phyloP scores from a whole-genome alignment of 2,113 vertebrate genomes.

The Fregetta grallaria region DNA sequence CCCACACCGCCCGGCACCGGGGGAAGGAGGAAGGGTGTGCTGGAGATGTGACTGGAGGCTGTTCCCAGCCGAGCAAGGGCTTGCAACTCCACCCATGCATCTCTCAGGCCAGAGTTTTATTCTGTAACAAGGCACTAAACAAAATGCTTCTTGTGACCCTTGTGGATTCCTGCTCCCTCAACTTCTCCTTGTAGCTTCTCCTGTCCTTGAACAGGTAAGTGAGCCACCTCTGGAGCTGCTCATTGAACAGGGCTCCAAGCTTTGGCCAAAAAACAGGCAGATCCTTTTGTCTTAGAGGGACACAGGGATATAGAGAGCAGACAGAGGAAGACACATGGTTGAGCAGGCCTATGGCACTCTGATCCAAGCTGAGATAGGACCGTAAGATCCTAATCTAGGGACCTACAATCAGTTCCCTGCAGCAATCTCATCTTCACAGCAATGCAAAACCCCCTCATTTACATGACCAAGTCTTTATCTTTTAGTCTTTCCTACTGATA shows the following conservation, averaged over 20 bases:
- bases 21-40: not conserved
- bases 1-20: not conserved
- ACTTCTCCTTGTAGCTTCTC: not conserved
- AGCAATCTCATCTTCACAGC: not conserved
- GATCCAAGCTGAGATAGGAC: not conserved
- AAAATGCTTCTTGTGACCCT: not conserved
- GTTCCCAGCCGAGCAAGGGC: not conserved
- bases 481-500: not conserved
- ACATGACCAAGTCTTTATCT: not conserved
- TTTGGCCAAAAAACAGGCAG: not conserved
- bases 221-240: not conserved
- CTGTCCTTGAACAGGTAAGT: not conserved
- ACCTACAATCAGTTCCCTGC: not conserved
- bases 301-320: not conserved
- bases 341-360: not conserved
- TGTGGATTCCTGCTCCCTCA: not conserved
- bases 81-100: not conserved
- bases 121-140: not conserved
- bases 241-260: not conserved
- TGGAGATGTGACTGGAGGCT: not conserved
- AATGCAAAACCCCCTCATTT: not conserved
- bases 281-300: not conserved
- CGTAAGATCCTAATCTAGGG: not conserved
- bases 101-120: not conserved
- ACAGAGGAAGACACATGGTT: not conserved